Evolutionary conservation across 2,797 vertebrate genomes (phyloP).

Genomic region (Tragelaphus eurycerus): DNA sequence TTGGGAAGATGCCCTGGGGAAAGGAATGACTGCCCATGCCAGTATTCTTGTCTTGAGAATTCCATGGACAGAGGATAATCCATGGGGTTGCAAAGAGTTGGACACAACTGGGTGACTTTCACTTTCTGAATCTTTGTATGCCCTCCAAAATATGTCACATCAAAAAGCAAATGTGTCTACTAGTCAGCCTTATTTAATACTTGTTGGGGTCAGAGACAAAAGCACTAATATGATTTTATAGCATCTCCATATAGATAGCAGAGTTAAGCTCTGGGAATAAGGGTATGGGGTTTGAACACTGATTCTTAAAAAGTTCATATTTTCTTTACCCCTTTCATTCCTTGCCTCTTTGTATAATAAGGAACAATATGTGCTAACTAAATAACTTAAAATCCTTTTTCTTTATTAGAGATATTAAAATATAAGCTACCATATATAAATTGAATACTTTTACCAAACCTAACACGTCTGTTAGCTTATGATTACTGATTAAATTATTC

Average conservation of each 20-base stretch:
- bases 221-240: background rate
- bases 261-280: background rate
- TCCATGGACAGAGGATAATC: background rate
- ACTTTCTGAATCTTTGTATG: background rate
- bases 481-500: background rate
- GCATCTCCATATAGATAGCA: background rate
- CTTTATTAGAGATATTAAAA: background rate
- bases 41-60: background rate
- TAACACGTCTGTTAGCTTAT: background rate
- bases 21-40: background rate
- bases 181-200: background rate
- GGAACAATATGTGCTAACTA: background rate
- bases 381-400: background rate
- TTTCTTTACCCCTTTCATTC: background rate
- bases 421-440: background rate
- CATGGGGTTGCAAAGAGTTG: background rate
- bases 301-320: background rate
- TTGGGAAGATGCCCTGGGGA: background rate
- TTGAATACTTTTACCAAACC: background rate
- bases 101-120: background rate
- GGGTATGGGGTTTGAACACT: background rate
- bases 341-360: background rate
- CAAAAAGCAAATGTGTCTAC: background rate
- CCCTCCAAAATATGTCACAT: background rate
- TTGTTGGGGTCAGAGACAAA: background rate